Conservation (phyloP, 2,113 vertebrate genomes). For the Neotragus pygmaeus region DNA sequence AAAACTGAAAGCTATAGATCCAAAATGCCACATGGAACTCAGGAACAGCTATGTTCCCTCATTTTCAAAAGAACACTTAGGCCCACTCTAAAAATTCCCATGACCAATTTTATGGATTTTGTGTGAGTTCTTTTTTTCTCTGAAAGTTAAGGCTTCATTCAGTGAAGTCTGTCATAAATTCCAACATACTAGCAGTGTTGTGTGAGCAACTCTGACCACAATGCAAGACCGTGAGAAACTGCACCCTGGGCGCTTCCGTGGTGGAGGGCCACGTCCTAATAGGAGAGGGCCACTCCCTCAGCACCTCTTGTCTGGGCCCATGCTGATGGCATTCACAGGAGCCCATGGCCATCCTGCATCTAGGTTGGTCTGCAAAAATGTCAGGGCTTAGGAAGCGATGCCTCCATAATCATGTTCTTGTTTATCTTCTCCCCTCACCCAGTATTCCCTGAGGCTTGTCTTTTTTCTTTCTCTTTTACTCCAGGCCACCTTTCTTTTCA, state of each 20-base stretch:
- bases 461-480: neutral
- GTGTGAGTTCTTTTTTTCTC: neutral
- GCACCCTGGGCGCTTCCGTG: neutral
- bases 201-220: neutral
- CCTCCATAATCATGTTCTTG: neutral
- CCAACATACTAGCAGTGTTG: neutral
- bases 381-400: neutral
- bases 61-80: neutral
- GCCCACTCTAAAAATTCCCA: slow-evolving; percentile 24
- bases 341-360: neutral
- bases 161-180: neutral
- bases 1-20: neutral
- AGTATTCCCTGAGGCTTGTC: neutral
- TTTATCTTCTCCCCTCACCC: neutral
- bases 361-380: neutral
- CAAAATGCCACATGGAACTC: slow-evolving; percentile 1
- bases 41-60: neutral
- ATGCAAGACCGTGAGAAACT: slow-evolving; percentile 32
- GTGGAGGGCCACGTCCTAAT: neutral
- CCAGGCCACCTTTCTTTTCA: neutral
- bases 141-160: neutral
- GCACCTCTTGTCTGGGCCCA: neutral
- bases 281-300: neutral
- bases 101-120: neutral
- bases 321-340: neutral